Evolutionary conservation across 1,140 invertebrate genomes (phyloP), one percentile per base, ranked within the genome.

Genomic region (Drosophila sturtevanti): DNA sequence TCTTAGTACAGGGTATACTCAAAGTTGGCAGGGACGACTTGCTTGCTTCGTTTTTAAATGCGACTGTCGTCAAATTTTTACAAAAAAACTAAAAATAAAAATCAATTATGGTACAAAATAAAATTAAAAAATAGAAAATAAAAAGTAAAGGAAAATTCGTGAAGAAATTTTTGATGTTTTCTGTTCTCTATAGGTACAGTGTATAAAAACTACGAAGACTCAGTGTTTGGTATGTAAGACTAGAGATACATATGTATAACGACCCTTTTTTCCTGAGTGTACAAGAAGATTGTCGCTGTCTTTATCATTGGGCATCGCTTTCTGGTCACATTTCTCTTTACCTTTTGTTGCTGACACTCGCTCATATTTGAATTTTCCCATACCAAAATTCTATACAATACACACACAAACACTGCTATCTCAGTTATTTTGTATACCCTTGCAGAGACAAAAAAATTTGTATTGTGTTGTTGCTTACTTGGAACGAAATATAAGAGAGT

Each of bases 221-320:
- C 27, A 54, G 38, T 52, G 38, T 16, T 68, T 75, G 65, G 21
- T 27, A 55, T 22, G 18, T 61, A 37, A 27, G 41, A 52, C 31
- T 41, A 64, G 62, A 68, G 59, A 62, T 69, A 63, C 71, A 69
- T 51, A 35, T 58, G 60, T 51, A 35, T 58, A 41, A 62, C 41
- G 60, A 62, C 24, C 60, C 73, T 63, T 76, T 75, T 76, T 75
- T 63, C 27, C 27, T 6, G 27, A 72, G 22, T 65, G 54, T 61
- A 44, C 56, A 7, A 68, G 61, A 44, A 77, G 73, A 77, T 65
- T 56, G 74, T 62, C 38, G 60, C 55, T 68, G 72, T 70, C 60
- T 70, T 76, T 77, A 77, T 77, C 74, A 77, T 70, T 70, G 60
- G 72, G 64, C 72, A 76, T 76, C 73, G 69, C 66, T 59, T 55